Conservation (phyloP, 2,888 invertebrate genomes). For the Drosophila diplacantha region DNA sequence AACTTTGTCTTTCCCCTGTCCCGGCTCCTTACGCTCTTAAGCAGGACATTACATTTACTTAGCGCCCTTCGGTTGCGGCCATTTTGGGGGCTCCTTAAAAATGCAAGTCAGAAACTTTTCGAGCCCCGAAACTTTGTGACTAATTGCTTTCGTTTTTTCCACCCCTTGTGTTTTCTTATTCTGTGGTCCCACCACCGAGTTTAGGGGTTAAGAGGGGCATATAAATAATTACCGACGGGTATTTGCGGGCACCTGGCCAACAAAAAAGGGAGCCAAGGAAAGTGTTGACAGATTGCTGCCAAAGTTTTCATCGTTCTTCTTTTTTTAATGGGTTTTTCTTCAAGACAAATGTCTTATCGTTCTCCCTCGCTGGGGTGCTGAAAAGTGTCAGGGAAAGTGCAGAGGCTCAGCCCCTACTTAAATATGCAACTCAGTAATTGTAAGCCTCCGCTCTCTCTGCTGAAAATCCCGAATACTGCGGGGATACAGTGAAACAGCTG, state of each 20-base stretch:
- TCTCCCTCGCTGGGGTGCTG: not conserved
- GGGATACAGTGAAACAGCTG: conserved; percentile 18
- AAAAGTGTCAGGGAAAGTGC: not conserved
- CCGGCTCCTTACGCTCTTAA: conserved; percentile 13
- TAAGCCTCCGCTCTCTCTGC: not conserved
- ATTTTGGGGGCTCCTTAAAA: conserved; percentile 46
- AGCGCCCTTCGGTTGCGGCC: conserved; percentile 11
- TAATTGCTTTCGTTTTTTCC: conserved; percentile 67
- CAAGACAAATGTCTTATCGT: conserved; percentile 46
- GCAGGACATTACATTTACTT: conserved; percentile 40
- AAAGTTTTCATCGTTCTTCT: conserved; percentile 55
- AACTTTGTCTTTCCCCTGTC: not conserved
- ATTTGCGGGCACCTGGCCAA: conserved; percentile 48
- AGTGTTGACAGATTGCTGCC: conserved; percentile 72
- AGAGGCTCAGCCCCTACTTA: conserved; percentile 2
- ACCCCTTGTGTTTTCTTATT: conserved; percentile 39
- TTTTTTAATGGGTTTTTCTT: conserved; percentile 54
- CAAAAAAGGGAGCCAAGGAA: conserved; percentile 23
- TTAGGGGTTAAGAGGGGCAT: conserved; percentile 30
- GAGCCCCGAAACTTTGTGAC: conserved; percentile 62
- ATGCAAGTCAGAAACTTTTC: conserved; percentile 61
- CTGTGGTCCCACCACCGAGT: conserved; percentile 38
- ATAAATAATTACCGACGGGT: conserved; percentile 62
- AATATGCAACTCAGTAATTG: conserved; percentile 33
- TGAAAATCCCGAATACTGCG: not conserved